These are phyloP conservation scores for Oryzias sinensis DNA, from an alignment of 2,797 vertebrate genomes.

Conservation along the genomic window DNA sequence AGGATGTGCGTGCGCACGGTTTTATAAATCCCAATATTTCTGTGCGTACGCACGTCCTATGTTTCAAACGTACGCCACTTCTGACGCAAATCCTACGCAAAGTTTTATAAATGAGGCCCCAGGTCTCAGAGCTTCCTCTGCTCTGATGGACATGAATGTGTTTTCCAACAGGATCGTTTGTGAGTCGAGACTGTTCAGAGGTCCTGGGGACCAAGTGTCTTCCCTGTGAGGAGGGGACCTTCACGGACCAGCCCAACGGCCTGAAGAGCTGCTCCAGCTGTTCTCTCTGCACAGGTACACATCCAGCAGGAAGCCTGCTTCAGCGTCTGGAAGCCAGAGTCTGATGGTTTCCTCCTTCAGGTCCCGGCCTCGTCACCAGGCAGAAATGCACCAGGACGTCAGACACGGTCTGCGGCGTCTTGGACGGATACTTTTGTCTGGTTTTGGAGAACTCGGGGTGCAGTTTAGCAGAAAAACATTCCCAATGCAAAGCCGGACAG, in stretches of 20 bases:
- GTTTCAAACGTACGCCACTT: too few relatives aligned
- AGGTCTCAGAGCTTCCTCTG: background rate
- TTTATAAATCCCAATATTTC: too few relatives aligned
- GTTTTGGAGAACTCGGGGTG: constrained; percentile 2
- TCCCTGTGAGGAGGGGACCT: constrained; percentile 25
- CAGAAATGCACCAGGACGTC: constrained; percentile 3
- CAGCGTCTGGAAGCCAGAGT: too few relatives aligned
- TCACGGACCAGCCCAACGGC: constrained; percentile 37
- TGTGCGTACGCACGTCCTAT: too few relatives aligned
- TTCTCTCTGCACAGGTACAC: constrained; percentile 44
- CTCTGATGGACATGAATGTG: background rate
- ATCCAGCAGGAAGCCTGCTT: background rate
- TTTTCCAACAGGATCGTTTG: constrained; percentile 29
- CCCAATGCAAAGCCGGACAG: constrained; percentile 25
- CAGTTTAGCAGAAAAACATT: constrained; percentile 19
- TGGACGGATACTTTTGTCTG: constrained; percentile 44
- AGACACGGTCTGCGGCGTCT: constrained; percentile 38
- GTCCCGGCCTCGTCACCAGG: constrained; percentile 24
- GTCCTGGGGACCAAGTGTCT: constrained; percentile 21
- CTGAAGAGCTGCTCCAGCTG: constrained; percentile 14
- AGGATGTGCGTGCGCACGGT: too few relatives aligned
- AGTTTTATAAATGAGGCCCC: too few relatives aligned
- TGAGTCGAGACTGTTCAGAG: constrained; percentile 14
- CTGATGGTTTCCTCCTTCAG: constrained; percentile 12
- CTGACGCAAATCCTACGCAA: too few relatives aligned